A percentile compares a stretch with the other conserved stretches of the same genome.
Conservation (phyloP, 1,140 invertebrate genomes). For the Lordiphosa collinella region DNA sequence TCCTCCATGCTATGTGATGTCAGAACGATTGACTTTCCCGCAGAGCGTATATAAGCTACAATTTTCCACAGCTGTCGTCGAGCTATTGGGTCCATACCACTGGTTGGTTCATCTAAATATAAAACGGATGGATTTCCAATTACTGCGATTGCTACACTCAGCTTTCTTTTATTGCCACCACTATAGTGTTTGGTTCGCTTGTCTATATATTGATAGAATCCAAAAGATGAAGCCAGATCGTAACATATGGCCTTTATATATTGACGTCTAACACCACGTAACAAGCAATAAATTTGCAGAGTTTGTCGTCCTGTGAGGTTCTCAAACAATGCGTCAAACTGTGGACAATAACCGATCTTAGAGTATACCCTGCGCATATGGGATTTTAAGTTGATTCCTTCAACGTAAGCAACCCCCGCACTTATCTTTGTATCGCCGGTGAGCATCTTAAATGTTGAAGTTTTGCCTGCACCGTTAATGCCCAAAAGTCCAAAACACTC, state of each 20-base stretch:
- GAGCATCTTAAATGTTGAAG: conserved; percentile 93
- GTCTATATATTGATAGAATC: conserved; percentile 79
- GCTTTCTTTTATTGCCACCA: conserved; percentile 96
- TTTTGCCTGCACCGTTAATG: conserved; percentile 92
- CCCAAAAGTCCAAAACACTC: conserved; percentile 96
- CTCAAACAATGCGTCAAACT: conserved; percentile 90
- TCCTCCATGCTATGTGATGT: conserved; percentile 93
- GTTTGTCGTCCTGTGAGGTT: conserved; percentile 90
- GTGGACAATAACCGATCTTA: conserved; percentile 89
- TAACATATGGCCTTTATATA: conserved; percentile 74
- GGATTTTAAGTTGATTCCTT: conserved; percentile 80
- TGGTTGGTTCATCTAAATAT: conserved; percentile 92
- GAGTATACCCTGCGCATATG: conserved; percentile 82
- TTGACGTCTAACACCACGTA: conserved; percentile 85
- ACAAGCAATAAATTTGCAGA: conserved; percentile 85
- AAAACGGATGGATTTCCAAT: conserved; percentile 93
- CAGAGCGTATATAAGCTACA: conserved; percentile 82
- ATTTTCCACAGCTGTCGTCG: conserved; percentile 89
- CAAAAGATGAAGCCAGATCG: conserved; percentile 77
- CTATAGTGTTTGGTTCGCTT: conserved; percentile 85
- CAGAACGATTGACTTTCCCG: conserved; percentile 86
- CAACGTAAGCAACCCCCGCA: conserved; percentile 80
- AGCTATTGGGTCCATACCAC: conserved; percentile 91
- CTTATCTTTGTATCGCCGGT: conserved; percentile 87
- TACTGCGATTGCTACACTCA: conserved; percentile 95